Percentiles rank a stretch among this genome's conserved stretches.
Evolutionary conservation across 2,888 invertebrate genomes (phyloP).

Genomic region (Entomobrya proxima): DNA sequence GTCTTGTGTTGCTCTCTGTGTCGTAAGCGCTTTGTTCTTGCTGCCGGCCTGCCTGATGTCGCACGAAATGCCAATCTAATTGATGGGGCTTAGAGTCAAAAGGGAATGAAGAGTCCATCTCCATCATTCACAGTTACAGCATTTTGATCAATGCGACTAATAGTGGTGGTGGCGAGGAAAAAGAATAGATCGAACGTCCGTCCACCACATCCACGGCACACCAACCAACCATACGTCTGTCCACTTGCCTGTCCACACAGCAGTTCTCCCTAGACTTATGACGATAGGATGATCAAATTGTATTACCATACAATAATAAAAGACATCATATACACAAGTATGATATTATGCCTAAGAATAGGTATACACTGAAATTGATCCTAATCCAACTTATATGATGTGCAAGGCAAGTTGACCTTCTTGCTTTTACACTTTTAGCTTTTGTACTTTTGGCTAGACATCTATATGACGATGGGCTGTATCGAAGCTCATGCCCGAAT

Average conservation of each 20-base stretch:
- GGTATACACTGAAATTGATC: background rate
- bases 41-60: conserved; percentile 68
- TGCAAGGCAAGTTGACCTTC: conserved; percentile 35
- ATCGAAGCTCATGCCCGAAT: too few species aligned
- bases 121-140: conserved; percentile 36
- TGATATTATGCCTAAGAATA: too few species aligned
- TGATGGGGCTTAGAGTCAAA: conserved; percentile 67
- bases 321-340: too few species aligned
- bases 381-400: background rate
- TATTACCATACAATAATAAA: too few species aligned
- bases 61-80: conserved; percentile 73
- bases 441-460: background rate
- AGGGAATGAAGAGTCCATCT: conserved; percentile 60
- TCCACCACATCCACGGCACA: background rate
- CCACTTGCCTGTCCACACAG: background rate
- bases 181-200: background rate
- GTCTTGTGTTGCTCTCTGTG: background rate
- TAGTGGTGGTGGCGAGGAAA: conserved; percentile 2
- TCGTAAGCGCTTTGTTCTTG: background rate
- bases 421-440: conserved; percentile 41
- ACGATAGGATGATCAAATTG: conserved; percentile 8
- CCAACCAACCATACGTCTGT: background rate
- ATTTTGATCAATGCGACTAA: background rate
- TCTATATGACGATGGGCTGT: conserved; percentile 21
- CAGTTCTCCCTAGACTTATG: background rate